phyloP scores from a whole-genome alignment of 2,797 vertebrate species.

The Rachycentron canadum region DNA sequence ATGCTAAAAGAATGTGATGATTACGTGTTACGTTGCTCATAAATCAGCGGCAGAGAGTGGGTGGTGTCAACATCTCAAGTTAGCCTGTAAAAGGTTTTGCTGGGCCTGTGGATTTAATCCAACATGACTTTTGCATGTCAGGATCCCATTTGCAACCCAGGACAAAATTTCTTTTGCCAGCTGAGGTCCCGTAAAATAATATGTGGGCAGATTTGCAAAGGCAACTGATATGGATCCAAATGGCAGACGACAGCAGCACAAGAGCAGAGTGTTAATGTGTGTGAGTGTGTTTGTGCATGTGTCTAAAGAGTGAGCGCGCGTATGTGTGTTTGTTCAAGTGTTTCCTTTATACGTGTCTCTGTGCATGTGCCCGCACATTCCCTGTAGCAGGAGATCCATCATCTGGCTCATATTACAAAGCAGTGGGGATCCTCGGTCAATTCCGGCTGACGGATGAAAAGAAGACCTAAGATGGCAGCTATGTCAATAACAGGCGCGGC shows the following conservation, averaged over 20 bases:
- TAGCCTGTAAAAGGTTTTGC: slow-evolving; percentile 40
- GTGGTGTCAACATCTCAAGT: slow-evolving; percentile 58
- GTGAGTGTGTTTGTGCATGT: slow-evolving; percentile 29
- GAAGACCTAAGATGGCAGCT: slow-evolving; percentile 80
- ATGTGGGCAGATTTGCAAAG: slow-evolving; percentile 72
- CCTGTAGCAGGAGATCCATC: slow-evolving; percentile 67
- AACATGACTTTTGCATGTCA: slow-evolving; percentile 74
- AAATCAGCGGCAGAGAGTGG: slow-evolving; percentile 58
- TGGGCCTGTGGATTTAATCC: slow-evolving; percentile 60
- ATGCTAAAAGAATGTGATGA: slow-evolving; percentile 64
- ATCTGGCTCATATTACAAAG: slow-evolving; percentile 81
- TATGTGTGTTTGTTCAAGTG: slow-evolving; percentile 67
- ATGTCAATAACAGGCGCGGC: slow-evolving; percentile 78
- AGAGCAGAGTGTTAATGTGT: slow-evolving; percentile 39
- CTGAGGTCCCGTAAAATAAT: slow-evolving; percentile 82
- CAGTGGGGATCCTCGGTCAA: slow-evolving; percentile 72
- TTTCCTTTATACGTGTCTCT: slow-evolving; percentile 47
- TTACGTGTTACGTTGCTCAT: slow-evolving; percentile 55
- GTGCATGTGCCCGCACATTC: slow-evolving; percentile 44
- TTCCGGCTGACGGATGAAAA: slow-evolving; percentile 76
- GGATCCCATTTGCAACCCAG: slow-evolving; percentile 68
- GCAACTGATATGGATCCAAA: slow-evolving; percentile 73
- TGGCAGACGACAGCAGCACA: slow-evolving; percentile 71
- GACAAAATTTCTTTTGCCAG: slow-evolving; percentile 50
- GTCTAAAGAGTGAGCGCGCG: slow-evolving; percentile 26